Evolutionary conservation across 2,113 vertebrate genomes (phyloP), one percentile per base, ranked within the genome.

Genomic region (Mellivora capensis): DNA sequence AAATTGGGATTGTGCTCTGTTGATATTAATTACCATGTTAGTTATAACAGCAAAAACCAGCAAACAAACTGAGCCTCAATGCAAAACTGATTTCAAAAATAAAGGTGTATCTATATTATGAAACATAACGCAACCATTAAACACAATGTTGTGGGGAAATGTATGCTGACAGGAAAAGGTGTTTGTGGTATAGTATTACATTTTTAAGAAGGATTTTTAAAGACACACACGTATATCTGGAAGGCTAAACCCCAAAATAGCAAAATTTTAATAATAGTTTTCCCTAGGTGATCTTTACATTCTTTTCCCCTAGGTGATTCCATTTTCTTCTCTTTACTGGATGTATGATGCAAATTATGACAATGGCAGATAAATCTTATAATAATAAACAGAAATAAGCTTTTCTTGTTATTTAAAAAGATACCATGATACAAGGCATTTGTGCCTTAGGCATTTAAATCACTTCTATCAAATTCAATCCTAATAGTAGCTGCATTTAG

Each of bases 251-350:
- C 11, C 13, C 14, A 2, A 82, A 79, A 96, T 2, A 80, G 20
- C 37, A 94, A 94, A 81, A 86, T 57, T 67, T 88, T 89, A 83
- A 74, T 71, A 91, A 83, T 84, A 39, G 27, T 62, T 91, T 95
- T 91, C 34, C 29, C 20, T 77, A 52, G 34, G n/a, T 77, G 44
- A 90, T 49, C 77, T 86, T 77, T 64, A 52, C 61, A 80, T 82
- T 79, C 31, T 91, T 91, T 76, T 86, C 31, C 13, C 29, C 25
- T 29, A 44, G 31, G 15, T 93, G 31, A 82, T 94, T 83, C 89
- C 29, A 52, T 86, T 89, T 93, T 93, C 29, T 91, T 88, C 31
- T 90, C 95, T 81, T 88, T 67, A 87, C 57, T 77, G 6, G 27
- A 61, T 87, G 2, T 17, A 74, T 29, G 27, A 71, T 62, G 52